Percentiles rank a stretch among this genome's conserved stretches.
Evolutionary conservation across 2,113 vertebrate genomes (phyloP).

Genomic region (Urocolius indicus): DNA sequence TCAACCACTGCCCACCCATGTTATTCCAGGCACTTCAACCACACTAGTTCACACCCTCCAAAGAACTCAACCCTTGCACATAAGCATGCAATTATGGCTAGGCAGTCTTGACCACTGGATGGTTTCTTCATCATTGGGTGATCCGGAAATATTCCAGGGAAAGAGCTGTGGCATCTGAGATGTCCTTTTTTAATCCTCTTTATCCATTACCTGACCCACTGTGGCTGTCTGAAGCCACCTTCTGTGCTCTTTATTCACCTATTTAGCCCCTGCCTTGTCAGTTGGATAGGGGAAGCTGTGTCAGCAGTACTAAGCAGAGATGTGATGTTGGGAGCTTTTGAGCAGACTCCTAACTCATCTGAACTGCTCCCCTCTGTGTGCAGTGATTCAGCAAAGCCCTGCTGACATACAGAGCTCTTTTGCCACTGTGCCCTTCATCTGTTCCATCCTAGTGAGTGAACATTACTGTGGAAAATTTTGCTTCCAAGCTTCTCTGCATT

Average conservation of each 20-base stretch:
- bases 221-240: neutral
- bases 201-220: neutral
- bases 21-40: neutral
- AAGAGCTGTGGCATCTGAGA: neutral
- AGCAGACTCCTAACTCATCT: neutral
- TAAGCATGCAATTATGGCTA: neutral
- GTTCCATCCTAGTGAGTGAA: neutral
- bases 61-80: neutral
- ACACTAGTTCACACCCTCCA: neutral
- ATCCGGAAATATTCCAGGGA: neutral
- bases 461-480: neutral
- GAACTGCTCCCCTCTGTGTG: neutral
- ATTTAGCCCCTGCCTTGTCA: fast-evolving
- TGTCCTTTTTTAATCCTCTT: neutral
- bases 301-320: neutral
- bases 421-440: neutral
- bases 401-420: neutral
- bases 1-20: neutral
- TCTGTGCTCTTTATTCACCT: neutral
- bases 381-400: neutral
- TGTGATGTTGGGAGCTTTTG: neutral
- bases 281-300: neutral
- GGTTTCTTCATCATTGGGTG: neutral
- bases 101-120: neutral
- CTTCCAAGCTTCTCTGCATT: neutral